Evolutionary conservation across 2,888 invertebrate species (phyloP).

Genomic region (Ferrisia virgata): DNA sequence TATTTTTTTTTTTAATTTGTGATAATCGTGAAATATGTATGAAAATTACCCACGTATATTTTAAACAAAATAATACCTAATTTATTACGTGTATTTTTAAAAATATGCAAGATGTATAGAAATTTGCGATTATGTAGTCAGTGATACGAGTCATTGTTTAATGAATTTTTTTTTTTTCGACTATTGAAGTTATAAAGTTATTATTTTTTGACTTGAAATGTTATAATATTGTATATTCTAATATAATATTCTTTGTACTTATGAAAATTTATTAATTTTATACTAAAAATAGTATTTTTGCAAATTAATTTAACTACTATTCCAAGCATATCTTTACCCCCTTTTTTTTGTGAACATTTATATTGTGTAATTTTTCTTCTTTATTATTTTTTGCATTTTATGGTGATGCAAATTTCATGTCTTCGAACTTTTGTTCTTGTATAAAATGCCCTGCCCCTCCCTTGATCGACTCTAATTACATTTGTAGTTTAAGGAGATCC

Average conservation of each 20-base stretch:
- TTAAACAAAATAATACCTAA: background rate
- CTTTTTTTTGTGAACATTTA: background rate
- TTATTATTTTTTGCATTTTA: background rate
- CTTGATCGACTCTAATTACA: too few species aligned
- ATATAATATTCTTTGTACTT: background rate
- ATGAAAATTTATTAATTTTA: background rate
- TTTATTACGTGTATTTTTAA: background rate
- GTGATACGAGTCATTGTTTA: background rate
- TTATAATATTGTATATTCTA: background rate
- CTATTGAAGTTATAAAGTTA: background rate
- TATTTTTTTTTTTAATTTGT: background rate
- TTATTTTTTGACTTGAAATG: background rate
- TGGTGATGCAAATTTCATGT: background rate
- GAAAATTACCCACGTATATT: background rate
- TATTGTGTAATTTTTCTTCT: background rate
- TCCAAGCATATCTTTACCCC: constrained; percentile 2
- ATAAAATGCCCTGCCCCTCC: background rate
- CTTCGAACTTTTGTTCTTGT: background rate
- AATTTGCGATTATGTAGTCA: background rate
- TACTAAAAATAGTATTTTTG: background rate
- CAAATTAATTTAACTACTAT: background rate
- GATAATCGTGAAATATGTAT: background rate
- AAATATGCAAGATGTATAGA: background rate
- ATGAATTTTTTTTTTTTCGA: background rate
- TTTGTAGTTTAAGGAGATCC: too few species aligned